Base-by-base conservation (phyloP, 2,888 invertebrate species). In the Candidula unifasciata region DNA sequence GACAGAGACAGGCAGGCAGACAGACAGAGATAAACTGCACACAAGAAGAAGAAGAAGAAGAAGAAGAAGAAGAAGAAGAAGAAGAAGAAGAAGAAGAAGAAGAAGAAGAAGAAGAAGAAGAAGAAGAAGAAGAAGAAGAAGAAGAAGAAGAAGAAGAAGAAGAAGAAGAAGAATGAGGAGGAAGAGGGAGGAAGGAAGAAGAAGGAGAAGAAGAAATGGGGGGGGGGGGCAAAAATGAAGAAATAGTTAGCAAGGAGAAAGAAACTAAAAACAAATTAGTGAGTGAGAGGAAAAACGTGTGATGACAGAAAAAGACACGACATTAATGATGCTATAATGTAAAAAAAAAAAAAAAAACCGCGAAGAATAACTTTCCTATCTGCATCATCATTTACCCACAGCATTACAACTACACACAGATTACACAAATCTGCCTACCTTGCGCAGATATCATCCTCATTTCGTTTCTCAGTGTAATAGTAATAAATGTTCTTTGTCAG, bases 21-120 rank as follows among this genome's bases (percentile, higher is more conserved):
- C n/a, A n/a, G n/a, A n/a, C n/a, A 57, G 30, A 83, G 68, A 83
- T 37, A 64, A 52, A 82, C 10, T 66, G 64, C 73, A 2, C 35
- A 64, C 57, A 30, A 80, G 37, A 54, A 18, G 10, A 18, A 54
- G 24, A 5, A 5, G 16, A 64, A 10, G n/a, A 64, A 35, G 33
- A 66, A 21, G 18, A 24, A 16, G 24, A 16, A 64, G n/a, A 18
- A 24, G n/a, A 64, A 64, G 16, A 16, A 16, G 24, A 24, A 21
- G 24, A 16, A 21, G 10, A n/a, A 21, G 24, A 21, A 18, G 16
- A 5, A 64, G 10, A 21, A 6, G 24, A 16, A 16, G 64, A 10
- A 21, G 64, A 64, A 21, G 5, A 21, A 64, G 5, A 54, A 54
- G 54, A 54, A 13, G 18, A 13, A 18, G 10, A 54, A 18, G 54